Evolutionary conservation across 2,113 vertebrate genomes (phyloP), one percentile per base, ranked within the genome.

Genomic region (Vidua chalybeata): DNA sequence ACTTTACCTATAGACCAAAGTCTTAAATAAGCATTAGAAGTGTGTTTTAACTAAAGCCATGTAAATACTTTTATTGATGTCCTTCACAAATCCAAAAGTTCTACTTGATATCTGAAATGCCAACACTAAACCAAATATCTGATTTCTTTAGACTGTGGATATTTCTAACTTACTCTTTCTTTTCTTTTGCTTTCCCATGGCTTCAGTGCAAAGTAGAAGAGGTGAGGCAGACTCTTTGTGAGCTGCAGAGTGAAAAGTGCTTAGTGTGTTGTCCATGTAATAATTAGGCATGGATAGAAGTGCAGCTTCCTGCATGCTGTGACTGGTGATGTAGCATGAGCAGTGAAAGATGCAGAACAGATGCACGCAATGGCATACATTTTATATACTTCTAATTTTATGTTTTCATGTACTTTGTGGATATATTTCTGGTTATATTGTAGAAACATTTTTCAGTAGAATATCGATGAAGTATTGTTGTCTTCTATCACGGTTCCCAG

Each of bases 151-250:
- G 68, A 18, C 35, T 91, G 77, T 95, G 76, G 62, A 19, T 97
- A 49, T 94, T 91, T 97, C 92, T 98, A 98, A 98, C 89, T 96
- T 97, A 94, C 94, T 97, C 31, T 98, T 91, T 97, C 95, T 95
- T 97, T 93, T 89, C 76, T 96, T 97, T 93, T 97, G 97, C 96
- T 98, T 97, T 97, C 97, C 98, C 82, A 20, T 95, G 93, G 97
- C 98, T 98, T 98, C 99, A 99, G 99, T 99, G 99, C 99, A 99
- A 97, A 99, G 99, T 98, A 99, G 99, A 98, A 98, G 99, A 99
- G 99, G 99, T 99, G 99, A 99, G 99, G 96, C 86, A 79, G 54
- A 90, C 23, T 89, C 87, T 72, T 10, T 6, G 14, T 62, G 24
- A 81, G 68, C 58, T 61, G 24, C 74, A 54, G 85, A 86, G 66